A percentile compares a stretch with the other conserved stretches of the same genome.
phyloP scores from a whole-genome alignment of 1,140 invertebrate genomes.

The Drosophila baimaii region DNA sequence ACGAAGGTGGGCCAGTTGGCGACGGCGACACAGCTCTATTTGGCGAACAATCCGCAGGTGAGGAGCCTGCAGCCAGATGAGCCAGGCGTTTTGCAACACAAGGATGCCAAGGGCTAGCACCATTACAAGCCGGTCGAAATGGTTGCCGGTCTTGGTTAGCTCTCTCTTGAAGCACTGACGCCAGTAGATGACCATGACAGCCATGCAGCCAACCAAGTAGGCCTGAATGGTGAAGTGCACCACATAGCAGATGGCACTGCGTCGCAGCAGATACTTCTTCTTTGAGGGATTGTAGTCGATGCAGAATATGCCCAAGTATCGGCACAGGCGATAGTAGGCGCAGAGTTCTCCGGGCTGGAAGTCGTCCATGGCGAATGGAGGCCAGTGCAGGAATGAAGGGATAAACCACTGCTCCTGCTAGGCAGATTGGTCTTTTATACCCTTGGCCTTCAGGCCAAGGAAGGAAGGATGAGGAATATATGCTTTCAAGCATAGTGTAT shows the following conservation, averaged over 20 bases:
- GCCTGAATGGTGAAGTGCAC: conserved; percentile 53
- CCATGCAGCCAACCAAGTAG: conserved; percentile 52
- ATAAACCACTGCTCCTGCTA: not conserved
- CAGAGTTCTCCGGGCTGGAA: conserved; percentile 37
- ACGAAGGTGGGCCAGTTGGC: conserved; percentile 19
- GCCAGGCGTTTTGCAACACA: conserved; percentile 67
- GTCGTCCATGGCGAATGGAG: conserved; percentile 36
- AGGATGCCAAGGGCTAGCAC: conserved; percentile 53
- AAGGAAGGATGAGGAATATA: not conserved
- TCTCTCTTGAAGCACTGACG: conserved; percentile 43
- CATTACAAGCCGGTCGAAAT: conserved; percentile 63
- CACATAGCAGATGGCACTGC: conserved; percentile 59
- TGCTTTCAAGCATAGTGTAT: not conserved
- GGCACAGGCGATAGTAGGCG: conserved; percentile 60
- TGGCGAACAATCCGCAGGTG: conserved; percentile 59
- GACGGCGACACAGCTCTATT: conserved; percentile 50
- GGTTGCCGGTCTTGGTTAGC: conserved; percentile 61
- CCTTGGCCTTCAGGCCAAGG: not conserved
- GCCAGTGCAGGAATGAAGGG: not conserved
- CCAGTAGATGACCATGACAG: conserved; percentile 48
- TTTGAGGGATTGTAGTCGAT: conserved; percentile 54
- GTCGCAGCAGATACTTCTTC: conserved; percentile 40
- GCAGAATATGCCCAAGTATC: conserved; percentile 68
- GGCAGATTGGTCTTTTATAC: conserved; percentile 1
- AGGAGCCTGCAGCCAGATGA: conserved; percentile 53